phyloP scores from a whole-genome alignment of 1,140 invertebrate genomes.

The Agrypnia vestita region DNA sequence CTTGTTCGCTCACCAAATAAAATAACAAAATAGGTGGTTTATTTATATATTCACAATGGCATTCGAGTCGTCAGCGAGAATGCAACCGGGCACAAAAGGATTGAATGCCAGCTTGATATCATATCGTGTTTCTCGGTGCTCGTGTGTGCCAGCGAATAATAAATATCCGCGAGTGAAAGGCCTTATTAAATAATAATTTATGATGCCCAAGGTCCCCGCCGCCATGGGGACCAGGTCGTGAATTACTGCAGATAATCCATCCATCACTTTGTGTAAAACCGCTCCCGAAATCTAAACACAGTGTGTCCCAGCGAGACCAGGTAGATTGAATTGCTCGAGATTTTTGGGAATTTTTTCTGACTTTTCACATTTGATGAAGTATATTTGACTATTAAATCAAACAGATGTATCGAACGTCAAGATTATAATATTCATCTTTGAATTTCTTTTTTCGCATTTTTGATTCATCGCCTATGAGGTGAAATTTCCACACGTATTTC shows the following conservation, averaged over 20 bases:
- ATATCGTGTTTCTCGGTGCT: not conserved
- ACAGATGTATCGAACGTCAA: no score
- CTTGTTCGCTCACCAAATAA: not conserved
- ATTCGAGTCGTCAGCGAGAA: not conserved
- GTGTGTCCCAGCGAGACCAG: no score
- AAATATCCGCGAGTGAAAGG: slow-evolving; percentile 7
- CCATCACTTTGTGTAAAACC: not conserved
- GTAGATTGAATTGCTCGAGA: no score
- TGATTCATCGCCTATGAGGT: no score
- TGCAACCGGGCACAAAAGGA: not conserved
- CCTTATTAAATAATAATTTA: slow-evolving; percentile 14
- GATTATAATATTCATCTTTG: no score
- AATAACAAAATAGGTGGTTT: no score
- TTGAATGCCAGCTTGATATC: not conserved
- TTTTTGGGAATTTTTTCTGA: no score
- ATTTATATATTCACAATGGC: not conserved
- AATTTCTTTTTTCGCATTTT: no score
- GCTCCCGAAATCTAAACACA: slow-evolving; percentile 24
- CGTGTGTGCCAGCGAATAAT: no score
- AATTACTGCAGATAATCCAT: not conserved
- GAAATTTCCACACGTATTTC: no score
- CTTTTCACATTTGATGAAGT: no score
- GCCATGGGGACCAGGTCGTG: slow-evolving; percentile 6
- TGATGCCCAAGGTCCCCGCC: not conserved
- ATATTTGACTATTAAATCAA: no score